A percentile compares a stretch with the other conserved stretches of the same genome.
Conservation (phyloP, 2,113 vertebrate genomes). For the Uria lomvia region DNA sequence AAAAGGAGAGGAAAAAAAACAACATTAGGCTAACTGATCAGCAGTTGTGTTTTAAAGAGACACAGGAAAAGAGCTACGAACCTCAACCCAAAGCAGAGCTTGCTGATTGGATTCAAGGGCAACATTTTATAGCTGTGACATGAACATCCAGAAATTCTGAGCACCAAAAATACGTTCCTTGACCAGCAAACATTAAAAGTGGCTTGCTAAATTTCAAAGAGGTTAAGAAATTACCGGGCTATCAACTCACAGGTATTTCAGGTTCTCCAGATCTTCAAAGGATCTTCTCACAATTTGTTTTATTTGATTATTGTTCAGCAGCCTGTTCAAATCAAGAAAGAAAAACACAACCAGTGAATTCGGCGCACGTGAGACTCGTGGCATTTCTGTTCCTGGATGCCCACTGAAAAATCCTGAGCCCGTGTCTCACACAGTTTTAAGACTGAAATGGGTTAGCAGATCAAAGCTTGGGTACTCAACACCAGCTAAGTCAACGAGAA, state of each 20-base stretch:
- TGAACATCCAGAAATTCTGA: not conserved
- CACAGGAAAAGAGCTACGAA: not conserved
- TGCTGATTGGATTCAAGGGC: not conserved
- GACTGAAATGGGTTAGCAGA: not conserved
- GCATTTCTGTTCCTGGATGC: not conserved
- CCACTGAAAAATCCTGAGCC: not conserved
- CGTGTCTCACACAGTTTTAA: not conserved
- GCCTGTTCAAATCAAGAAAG: slow-evolving; percentile 13
- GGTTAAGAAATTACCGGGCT: not conserved
- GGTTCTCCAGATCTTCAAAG: slow-evolving; percentile 64
- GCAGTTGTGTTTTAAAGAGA: not conserved
- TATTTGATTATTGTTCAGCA: slow-evolving; percentile 72
- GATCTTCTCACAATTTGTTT: slow-evolving; percentile 55
- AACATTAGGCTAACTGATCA: not conserved
- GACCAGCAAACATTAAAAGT: not conserved
- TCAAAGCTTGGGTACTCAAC: not conserved
- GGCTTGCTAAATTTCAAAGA: not conserved
- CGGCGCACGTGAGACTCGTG: rapidly evolving
- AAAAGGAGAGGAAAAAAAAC: slow-evolving; percentile 65
- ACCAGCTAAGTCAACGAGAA: not conserved
- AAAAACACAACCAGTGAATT: not conserved
- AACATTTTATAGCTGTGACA: not conserved
- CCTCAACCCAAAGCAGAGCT: not conserved
- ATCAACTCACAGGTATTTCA: slow-evolving; percentile 72
- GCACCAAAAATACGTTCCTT: rapidly evolving